Conservation (phyloP, 2,888 invertebrate genomes). For the Ornithoptera alexandrae region DNA sequence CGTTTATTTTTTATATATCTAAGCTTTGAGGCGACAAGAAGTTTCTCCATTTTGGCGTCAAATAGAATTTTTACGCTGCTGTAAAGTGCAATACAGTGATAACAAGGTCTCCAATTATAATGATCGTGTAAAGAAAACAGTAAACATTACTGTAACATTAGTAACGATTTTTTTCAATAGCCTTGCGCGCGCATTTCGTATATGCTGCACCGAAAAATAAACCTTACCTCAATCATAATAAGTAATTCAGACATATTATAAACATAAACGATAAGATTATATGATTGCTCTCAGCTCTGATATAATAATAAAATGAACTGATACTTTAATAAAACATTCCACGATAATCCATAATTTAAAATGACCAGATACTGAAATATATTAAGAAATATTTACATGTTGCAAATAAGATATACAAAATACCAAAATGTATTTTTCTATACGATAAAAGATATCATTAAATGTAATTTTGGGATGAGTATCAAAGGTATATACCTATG, state of each 20-base stretch:
- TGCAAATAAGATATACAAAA: background rate
- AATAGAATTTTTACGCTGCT: too few species aligned
- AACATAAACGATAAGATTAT: too few species aligned
- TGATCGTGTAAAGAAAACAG: background rate
- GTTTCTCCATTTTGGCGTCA: too few species aligned
- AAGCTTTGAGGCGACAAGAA: too few species aligned
- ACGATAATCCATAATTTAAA: too few species aligned
- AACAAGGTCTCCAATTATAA: background rate
- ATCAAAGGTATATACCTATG: background rate
- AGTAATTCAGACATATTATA: background rate
- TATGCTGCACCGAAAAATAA: background rate
- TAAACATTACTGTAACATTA: background rate
- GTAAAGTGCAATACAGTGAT: too few species aligned
- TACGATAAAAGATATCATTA: background rate
- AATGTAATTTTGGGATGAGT: background rate
- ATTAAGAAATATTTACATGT: too few species aligned
- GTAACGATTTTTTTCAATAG: background rate
- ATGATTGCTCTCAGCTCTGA: too few species aligned
- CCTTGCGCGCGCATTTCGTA: conserved; percentile 6
- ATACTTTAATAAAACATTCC: too few species aligned
- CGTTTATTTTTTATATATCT: too few species aligned
- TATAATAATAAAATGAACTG: too few species aligned
- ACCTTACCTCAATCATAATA: background rate
- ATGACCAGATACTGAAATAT: too few species aligned
- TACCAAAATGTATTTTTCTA: background rate